phyloP scores from a whole-genome alignment of 2,113 vertebrate species.

The Caranx melampygus region DNA sequence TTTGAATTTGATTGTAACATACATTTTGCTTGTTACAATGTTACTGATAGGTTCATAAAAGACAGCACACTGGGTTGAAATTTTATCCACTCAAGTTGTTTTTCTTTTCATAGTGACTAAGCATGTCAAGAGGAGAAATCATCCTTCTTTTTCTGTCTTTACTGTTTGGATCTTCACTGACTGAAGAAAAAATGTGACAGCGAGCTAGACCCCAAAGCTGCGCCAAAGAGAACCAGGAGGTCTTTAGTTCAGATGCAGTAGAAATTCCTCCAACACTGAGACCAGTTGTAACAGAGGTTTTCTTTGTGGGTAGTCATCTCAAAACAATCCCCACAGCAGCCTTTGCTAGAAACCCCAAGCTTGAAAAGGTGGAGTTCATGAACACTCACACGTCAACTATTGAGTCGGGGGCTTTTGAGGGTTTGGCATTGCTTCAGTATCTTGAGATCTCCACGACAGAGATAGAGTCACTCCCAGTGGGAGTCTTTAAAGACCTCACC shows the following conservation, averaged over 20 bases:
- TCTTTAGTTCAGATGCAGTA: slow-evolving; percentile 68
- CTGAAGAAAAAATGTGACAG: slow-evolving; percentile 30
- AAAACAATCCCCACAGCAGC: slow-evolving; percentile 75
- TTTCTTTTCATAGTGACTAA: slow-evolving; percentile 54
- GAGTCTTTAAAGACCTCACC: slow-evolving; percentile 80
- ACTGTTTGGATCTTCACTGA: slow-evolving; percentile 45
- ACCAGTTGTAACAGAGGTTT: slow-evolving; percentile 78
- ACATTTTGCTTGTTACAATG: background rate
- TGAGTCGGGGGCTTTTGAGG: slow-evolving; percentile 85
- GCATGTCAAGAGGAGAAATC: slow-evolving; percentile 55
- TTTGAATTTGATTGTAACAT: background rate
- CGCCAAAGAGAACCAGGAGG: slow-evolving; percentile 59
- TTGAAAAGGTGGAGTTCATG: slow-evolving; percentile 82
- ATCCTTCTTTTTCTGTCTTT: slow-evolving; percentile 43
- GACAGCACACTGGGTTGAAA: background rate
- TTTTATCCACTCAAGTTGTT: background rate
- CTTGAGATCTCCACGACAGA: slow-evolving; percentile 80
- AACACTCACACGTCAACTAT: slow-evolving; percentile 72
- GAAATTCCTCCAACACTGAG: slow-evolving; percentile 76
- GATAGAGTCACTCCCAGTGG: slow-evolving; percentile 73
- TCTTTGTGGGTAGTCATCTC: slow-evolving; percentile 81
- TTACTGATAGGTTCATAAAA: background rate
- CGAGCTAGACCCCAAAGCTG: slow-evolving; percentile 1
- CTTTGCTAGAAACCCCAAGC: slow-evolving; percentile 78
- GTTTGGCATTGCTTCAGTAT: slow-evolving; percentile 69